Conservation (phyloP, 2,888 invertebrate species). For the Rhodophaea formosa region DNA sequence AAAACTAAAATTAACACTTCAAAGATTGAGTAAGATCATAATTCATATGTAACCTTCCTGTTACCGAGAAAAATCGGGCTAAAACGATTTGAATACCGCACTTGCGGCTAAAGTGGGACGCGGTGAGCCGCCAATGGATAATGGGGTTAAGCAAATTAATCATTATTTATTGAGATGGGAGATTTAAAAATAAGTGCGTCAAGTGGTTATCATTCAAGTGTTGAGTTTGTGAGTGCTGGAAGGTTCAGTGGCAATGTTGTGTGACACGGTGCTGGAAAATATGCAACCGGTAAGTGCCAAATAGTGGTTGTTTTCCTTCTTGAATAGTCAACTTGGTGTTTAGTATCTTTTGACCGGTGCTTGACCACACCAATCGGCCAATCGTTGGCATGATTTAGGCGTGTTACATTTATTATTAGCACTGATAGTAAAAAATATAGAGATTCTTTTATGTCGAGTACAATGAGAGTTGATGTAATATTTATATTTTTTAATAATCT, state of each 20-base stretch:
- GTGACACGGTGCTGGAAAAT: slow-evolving; percentile 31
- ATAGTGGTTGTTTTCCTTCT: neutral
- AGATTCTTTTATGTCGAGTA: too few species aligned
- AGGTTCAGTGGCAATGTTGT: slow-evolving; percentile 27
- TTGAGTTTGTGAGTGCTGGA: slow-evolving; percentile 16
- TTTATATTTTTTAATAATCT: too few species aligned
- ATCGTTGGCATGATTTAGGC: too few species aligned
- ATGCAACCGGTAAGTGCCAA: slow-evolving; percentile 30
- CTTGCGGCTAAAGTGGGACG: slow-evolving; percentile 38
- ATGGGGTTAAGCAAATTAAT: slow-evolving; percentile 33
- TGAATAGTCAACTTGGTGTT: too few species aligned
- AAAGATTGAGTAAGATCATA: slow-evolving; percentile 1
- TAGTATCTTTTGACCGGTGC: too few species aligned
- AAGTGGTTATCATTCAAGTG: slow-evolving; percentile 16
- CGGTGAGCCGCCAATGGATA: slow-evolving; percentile 32
- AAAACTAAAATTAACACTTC: neutral
- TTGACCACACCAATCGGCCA: too few species aligned
- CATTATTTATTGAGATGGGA: slow-evolving; percentile 23
- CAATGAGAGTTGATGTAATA: too few species aligned
- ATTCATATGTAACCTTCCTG: slow-evolving; percentile 18
- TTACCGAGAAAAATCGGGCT: slow-evolving; percentile 36
- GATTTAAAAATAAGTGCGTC: slow-evolving; percentile 25
- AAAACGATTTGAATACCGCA: slow-evolving; percentile 27
- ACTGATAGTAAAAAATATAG: too few species aligned
- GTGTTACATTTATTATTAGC: too few species aligned